phyloP scores from a whole-genome alignment of 1,140 invertebrate genomes.

The Bombus waltoni region DNA sequence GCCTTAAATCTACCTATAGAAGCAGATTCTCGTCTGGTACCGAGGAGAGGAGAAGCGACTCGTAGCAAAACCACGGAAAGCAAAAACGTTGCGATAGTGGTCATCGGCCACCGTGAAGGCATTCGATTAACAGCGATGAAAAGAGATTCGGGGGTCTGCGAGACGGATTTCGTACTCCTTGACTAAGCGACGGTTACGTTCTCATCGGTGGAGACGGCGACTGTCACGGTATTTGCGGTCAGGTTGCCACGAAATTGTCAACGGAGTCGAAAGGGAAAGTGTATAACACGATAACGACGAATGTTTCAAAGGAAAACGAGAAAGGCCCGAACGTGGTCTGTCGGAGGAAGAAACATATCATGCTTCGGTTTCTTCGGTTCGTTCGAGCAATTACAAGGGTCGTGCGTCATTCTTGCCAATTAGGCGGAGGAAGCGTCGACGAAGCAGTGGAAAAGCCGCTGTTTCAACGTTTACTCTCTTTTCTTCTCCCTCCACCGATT shows the following conservation, averaged over 20 bases:
- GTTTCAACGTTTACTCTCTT: slow-evolving; percentile 29
- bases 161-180: not conserved
- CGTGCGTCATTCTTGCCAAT: slow-evolving; percentile 79
- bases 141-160: slow-evolving; percentile 32
- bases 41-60: slow-evolving; percentile 31
- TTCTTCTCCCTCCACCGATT: slow-evolving; percentile 29
- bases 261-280: not conserved
- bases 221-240: not conserved
- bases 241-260: not conserved
- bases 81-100: not conserved
- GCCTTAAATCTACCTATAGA: slow-evolving; percentile 64
- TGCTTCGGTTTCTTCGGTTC: slow-evolving; percentile 63
- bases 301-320: slow-evolving; percentile 44
- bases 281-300: slow-evolving; percentile 17
- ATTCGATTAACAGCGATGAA: slow-evolving; percentile 61
- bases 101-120: slow-evolving; percentile 63
- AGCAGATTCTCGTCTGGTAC: slow-evolving; percentile 35
- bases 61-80: not conserved
- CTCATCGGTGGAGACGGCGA: not conserved
- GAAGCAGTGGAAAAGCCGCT: slow-evolving; percentile 50
- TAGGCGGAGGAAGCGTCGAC: slow-evolving; percentile 68
- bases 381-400: slow-evolving; percentile 77
- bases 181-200: slow-evolving; percentile 41
- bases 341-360: slow-evolving; percentile 48
- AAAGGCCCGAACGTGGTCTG: slow-evolving; percentile 29